phyloP scores from a whole-genome alignment of 2,113 vertebrate species.

The Saiga tatarica region DNA sequence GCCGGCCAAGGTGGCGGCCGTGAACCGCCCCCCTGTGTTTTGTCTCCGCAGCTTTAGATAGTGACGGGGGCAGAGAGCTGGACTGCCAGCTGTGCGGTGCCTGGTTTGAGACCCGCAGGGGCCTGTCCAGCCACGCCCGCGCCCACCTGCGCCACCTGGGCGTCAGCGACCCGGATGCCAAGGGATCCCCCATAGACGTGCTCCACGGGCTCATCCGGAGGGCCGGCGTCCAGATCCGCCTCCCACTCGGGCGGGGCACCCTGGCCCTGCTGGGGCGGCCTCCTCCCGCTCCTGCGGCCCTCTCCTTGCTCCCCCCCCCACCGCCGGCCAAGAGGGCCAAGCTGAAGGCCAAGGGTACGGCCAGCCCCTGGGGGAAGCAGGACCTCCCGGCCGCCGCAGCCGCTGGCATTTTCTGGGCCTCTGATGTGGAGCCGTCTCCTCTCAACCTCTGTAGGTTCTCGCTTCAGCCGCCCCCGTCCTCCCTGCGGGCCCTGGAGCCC shows the following conservation, averaged over 20 bases:
- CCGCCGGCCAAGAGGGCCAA: slow-evolving; percentile 85
- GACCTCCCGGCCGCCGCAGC: slow-evolving; percentile 72
- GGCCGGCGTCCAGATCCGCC: slow-evolving; percentile 89
- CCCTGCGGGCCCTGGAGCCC: slow-evolving; percentile 74
- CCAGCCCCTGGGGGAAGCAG: slow-evolving; percentile 73
- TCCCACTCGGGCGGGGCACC: slow-evolving; percentile 75
- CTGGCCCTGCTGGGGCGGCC: slow-evolving; percentile 74
- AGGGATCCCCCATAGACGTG: slow-evolving; percentile 92
- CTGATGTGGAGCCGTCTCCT: slow-evolving; percentile 76
- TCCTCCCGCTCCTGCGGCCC: slow-evolving; percentile 65
- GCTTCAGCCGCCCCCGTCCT: slow-evolving; percentile 72
- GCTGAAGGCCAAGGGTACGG: slow-evolving; percentile 65
- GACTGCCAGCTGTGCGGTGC: slow-evolving; percentile 94
- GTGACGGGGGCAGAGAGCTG: slow-evolving; percentile 91
- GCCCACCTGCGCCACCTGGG: slow-evolving; percentile 95
- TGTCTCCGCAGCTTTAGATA: slow-evolving; percentile 88
- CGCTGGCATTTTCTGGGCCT: slow-evolving; percentile 82
- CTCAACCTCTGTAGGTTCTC: slow-evolving; percentile 82
- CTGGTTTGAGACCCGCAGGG: slow-evolving; percentile 96
- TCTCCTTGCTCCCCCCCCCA: slow-evolving; percentile 84
- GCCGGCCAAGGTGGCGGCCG: slow-evolving; percentile 66
- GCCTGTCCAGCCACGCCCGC: slow-evolving; percentile 93
- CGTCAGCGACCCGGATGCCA: slow-evolving; percentile 92
- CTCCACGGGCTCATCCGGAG: slow-evolving; percentile 92
- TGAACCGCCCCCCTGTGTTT: slow-evolving; percentile 75